A percentile compares a stretch with the other conserved stretches of the same genome.
phyloP scores from a whole-genome alignment of 92 coral and sea anemone species.

The Pocillopora grandis region DNA sequence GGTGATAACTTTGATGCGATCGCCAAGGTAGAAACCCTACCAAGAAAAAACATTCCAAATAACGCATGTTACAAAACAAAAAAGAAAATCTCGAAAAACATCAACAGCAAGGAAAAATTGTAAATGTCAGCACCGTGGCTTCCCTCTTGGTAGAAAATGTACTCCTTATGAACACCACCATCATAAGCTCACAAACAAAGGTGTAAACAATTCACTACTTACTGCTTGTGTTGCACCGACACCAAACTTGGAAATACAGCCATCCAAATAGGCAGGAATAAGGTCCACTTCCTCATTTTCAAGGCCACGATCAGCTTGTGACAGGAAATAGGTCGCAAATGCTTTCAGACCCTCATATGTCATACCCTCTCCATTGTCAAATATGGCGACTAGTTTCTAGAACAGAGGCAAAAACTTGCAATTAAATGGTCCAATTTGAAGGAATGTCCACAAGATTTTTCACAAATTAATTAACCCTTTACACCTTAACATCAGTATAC shows the following conservation, averaged over 20 bases:
- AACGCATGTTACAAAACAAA: not conserved
- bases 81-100: not conserved
- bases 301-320: slow-evolving; percentile 84
- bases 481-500: too few relatives aligned
- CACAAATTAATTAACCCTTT: not conserved
- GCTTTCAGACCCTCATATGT: slow-evolving; percentile 86
- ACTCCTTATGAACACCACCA: too few relatives aligned
- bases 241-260: slow-evolving; percentile 84
- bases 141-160: too few relatives aligned
- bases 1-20: slow-evolving; percentile 79
- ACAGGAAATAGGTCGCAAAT: slow-evolving; percentile 85
- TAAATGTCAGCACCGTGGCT: not conserved
- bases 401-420: not conserved
- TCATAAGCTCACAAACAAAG: too few relatives aligned
- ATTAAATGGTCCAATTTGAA: too few relatives aligned
- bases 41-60: not conserved
- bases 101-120: not conserved
- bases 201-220: not conserved
- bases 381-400: slow-evolving; percentile 76
- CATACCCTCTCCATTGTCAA: slow-evolving; percentile 94
- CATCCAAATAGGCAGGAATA: slow-evolving; percentile 79
- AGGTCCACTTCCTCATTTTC: slow-evolving; percentile 70
- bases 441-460: too few relatives aligned
- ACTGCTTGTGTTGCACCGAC: slow-evolving; percentile 93
- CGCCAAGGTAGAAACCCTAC: slow-evolving; percentile 86